Base-by-base conservation (phyloP, 2,113 vertebrate species). In the Microcebus murinus region DNA sequence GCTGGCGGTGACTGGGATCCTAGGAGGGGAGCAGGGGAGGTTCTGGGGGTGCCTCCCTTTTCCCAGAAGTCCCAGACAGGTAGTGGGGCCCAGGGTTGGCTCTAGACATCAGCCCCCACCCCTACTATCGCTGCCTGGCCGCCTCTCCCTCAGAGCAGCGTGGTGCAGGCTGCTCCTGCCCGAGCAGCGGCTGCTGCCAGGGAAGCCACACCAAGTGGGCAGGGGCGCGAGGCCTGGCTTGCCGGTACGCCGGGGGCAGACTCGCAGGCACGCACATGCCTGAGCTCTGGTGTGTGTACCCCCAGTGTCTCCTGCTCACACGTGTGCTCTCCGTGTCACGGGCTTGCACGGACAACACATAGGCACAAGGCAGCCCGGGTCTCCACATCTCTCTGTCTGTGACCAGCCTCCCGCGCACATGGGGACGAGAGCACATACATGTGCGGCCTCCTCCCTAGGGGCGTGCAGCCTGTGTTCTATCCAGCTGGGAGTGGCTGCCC, bases 141-240 rank as follows among this genome's bases (percentile, higher is more conserved):
- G 76, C 42, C 1, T 14, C 29, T 87, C 74, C 63, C 61, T 84
- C 65, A 81, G 80, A 96, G 93, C 68, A 87, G 96, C 91, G 91
- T 81, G 89, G 83, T 45, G 63, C 84, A 94, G 93, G 91, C 67
- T 3, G 10, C 68, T 85, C 91, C 17, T 13, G 81, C 57, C 68
- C 91, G 96, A 97, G 88, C 97, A 23, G 93, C 1, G 20, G 63
- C 29, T 4, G 74, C 81, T 96, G 92, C 95, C 93, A 92, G 89
- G 59, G 36, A 92, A 80, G 67, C 94, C 21, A 12, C 12, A 39
- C 55, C 39, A 67, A 36, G 74, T 65, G 77, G 55, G 97, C 85
- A 95, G 86, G 77, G 82, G 42, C 92, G 79, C 9, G 63, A 55
- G 20, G 39, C 73, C 74, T 36, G 94, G 94, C 52, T 83, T 8